Evolutionary conservation across 2,113 vertebrate species (phyloP).

Genomic region (Urocitellus parryii): DNA sequence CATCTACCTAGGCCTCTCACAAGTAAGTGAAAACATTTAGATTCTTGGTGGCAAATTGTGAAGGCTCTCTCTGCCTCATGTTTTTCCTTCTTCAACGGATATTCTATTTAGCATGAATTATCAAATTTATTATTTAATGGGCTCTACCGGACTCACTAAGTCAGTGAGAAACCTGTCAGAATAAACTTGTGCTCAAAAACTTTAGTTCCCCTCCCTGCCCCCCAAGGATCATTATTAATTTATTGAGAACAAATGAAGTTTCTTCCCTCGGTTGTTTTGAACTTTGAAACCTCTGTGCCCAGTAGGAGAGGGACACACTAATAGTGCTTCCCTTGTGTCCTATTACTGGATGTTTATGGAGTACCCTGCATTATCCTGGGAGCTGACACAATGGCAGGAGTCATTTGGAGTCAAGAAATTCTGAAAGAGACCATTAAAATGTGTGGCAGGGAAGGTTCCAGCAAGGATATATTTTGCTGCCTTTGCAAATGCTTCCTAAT

Average conservation of each 20-base stretch:
- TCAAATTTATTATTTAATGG: conserved; percentile 73
- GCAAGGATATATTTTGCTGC: conserved; percentile 82
- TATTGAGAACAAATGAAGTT: conserved; percentile 90
- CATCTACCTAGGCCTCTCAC: conserved; percentile 99
- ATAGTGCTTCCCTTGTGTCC: conserved; percentile 90
- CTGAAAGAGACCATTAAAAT: conserved; percentile 91
- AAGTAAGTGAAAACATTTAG: conserved; percentile 91
- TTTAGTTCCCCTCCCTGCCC: conserved; percentile 49
- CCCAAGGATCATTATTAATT: conserved; percentile 88
- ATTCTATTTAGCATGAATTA: conserved; percentile 73
- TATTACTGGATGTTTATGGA: conserved; percentile 92
- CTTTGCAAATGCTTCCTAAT: conserved; percentile 81
- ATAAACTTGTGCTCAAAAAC: conserved; percentile 82
- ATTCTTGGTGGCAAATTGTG: conserved; percentile 64
- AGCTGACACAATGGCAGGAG: conserved; percentile 91
- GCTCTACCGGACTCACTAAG: conserved; percentile 62
- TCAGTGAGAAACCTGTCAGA: conserved; percentile 67
- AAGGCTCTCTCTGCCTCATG: conserved; percentile 11
- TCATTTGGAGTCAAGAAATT: conserved; percentile 90
- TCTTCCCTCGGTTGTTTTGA: conserved; percentile 89
- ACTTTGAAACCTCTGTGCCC: conserved; percentile 89
- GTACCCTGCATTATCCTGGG: conserved; percentile 87
- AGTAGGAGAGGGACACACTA: conserved; percentile 88
- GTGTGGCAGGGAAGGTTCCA: conserved; percentile 85
- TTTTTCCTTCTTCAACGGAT: conserved; percentile 65